Percentiles rank a stretch among this genome's conserved stretches.
These are phyloP conservation scores for Microcebus jonahi DNA, from an alignment of 2,113 vertebrate species.

Conservation along the genomic window DNA sequence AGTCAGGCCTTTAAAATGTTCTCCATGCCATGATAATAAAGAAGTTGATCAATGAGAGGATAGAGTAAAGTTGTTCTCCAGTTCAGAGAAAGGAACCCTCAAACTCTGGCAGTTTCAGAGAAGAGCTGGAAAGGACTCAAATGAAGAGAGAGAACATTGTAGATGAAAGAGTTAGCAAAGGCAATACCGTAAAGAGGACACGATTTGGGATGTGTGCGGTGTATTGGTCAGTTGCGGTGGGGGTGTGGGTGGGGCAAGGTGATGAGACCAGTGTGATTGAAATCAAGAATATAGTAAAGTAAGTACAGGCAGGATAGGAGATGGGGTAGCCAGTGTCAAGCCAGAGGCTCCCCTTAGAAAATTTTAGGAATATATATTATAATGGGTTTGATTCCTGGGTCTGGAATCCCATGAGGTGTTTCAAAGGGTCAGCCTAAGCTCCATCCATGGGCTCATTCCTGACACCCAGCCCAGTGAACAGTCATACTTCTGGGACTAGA, in stretches of 20 bases:
- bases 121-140: not conserved
- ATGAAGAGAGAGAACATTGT: not conserved
- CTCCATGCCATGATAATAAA: not conserved
- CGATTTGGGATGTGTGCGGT: not conserved
- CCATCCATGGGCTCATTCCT: not conserved
- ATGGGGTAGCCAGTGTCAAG: not conserved
- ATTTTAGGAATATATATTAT: not conserved
- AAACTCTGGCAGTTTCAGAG: not conserved
- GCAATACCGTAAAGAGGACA: not conserved
- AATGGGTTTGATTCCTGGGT: not conserved
- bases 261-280: not conserved
- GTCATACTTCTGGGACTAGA: not conserved
- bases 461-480: not conserved
- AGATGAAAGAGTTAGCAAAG: not conserved
- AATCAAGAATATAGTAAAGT: not conserved
- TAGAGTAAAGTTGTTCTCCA: not conserved
- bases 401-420: not conserved
- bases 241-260: not conserved
- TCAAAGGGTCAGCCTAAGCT: not conserved
- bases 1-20: not conserved
- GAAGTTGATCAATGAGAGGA: not conserved
- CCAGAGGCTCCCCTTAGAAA: not conserved
- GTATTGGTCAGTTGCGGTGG: not conserved
- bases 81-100: not conserved
- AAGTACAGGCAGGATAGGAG: not conserved